Conservation (phyloP, 2,797 vertebrate species). For the Sarcoramphus papa region DNA sequence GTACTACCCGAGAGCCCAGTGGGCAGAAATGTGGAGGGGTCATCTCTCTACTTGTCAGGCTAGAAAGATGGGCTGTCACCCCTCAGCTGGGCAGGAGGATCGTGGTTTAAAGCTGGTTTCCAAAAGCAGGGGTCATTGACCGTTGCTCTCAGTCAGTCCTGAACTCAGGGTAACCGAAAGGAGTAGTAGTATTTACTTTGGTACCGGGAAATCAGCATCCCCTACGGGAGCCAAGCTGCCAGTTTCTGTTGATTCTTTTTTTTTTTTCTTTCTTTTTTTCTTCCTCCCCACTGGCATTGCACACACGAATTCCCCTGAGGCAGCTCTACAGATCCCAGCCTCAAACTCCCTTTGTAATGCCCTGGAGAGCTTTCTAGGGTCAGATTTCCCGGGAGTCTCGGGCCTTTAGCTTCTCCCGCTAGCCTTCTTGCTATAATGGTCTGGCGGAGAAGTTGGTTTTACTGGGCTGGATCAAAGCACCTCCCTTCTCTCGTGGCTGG, state of each 20-base stretch:
- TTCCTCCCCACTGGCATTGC: not conserved
- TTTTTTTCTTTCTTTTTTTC: not conserved
- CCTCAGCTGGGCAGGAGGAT: not conserved
- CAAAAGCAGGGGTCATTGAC: not conserved
- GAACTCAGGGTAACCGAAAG: constrained; percentile 25
- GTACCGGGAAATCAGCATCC: not conserved
- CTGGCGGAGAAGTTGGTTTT: not conserved
- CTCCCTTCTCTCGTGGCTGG: not conserved
- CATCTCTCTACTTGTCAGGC: not conserved
- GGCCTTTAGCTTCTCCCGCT: not conserved
- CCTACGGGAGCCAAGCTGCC: not conserved
- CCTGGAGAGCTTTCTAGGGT: not conserved
- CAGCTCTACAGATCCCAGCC: not conserved
- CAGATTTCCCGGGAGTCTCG: not conserved
- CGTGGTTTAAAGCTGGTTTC: not conserved
- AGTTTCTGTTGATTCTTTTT: not conserved
- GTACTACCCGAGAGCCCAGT: not conserved
- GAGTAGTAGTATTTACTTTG: not conserved
- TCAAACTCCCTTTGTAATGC: not conserved
- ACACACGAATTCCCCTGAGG: not conserved
- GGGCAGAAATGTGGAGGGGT: not conserved
- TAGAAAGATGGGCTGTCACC: not conserved
- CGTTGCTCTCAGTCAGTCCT: not conserved
- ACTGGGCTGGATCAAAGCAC: not conserved
- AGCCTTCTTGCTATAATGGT: not conserved